These are phyloP conservation scores for Lasioglossum vierecki DNA, from an alignment of 2,888 invertebrate species.

Conservation along the genomic window DNA sequence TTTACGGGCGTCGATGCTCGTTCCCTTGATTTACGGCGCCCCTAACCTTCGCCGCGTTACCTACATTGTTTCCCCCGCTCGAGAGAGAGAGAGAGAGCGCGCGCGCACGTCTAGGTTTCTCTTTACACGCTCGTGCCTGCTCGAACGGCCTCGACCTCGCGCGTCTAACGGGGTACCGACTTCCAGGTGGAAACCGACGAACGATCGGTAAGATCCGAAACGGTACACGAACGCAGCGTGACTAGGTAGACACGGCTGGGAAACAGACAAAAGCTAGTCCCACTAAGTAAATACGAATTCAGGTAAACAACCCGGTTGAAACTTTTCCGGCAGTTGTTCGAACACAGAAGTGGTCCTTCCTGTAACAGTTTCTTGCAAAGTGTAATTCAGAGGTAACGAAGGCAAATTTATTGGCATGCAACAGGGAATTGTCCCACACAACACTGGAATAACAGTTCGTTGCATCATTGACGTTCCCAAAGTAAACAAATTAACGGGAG, in stretches of 20 bases:
- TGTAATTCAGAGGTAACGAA: not conserved
- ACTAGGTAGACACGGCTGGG: not conserved
- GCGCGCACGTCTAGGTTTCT: conserved; percentile 60
- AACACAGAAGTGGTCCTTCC: no score
- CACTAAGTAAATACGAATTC: not conserved
- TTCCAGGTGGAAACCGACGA: conserved; percentile 7
- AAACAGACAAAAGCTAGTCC: not conserved
- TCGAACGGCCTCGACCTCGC: conserved; percentile 13
- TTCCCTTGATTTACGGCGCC: conserved; percentile 81
- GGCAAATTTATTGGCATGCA: not conserved
- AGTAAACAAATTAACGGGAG: not conserved
- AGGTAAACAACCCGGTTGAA: not conserved
- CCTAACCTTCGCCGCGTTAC: conserved; percentile 79
- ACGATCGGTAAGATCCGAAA: conserved; percentile 5
- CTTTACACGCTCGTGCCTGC: conserved; percentile 63
- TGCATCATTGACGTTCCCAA: not conserved
- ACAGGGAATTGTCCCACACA: not conserved
- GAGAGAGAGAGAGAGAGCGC: not conserved
- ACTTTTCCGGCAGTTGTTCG: not conserved
- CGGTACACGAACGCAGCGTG: not conserved
- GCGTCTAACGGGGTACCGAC: conserved; percentile 5
- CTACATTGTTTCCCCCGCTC: conserved; percentile 75
- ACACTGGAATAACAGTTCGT: not conserved
- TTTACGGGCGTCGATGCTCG: conserved; percentile 82
- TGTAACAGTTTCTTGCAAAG: not conserved